Conservation (phyloP, 2,797 vertebrate genomes). For the Aplochiton taeniatus region DNA sequence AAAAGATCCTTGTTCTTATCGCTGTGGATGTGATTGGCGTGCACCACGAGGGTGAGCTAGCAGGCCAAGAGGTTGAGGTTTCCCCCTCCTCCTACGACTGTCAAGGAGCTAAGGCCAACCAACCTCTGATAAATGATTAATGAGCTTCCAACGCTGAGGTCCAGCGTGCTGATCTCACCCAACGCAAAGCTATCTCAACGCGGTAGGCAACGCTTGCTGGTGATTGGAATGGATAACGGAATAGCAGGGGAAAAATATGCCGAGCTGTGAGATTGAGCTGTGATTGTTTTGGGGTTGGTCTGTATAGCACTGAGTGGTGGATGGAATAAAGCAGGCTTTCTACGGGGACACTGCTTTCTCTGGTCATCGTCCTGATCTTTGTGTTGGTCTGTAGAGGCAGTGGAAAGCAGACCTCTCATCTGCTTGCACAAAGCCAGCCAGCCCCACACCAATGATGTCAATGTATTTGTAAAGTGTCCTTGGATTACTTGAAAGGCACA, state of each 20-base stretch:
- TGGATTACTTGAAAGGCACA: no score
- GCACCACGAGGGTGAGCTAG: constrained; percentile 41
- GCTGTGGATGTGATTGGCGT: constrained; percentile 8
- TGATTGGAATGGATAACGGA: not conserved
- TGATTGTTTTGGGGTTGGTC: not conserved
- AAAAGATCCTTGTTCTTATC: no score
- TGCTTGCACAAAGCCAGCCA: no score
- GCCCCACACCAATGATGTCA: no score
- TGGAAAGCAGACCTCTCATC: no score
- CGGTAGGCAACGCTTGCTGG: constrained; percentile 7
- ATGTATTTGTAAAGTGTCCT: no score
- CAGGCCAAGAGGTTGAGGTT: constrained; percentile 54
- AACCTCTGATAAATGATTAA: constrained; percentile 63
- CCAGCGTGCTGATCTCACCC: constrained; percentile 40
- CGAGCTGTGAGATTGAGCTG: constrained; percentile 16
- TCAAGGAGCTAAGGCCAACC: constrained; percentile 44
- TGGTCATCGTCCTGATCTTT: no score
- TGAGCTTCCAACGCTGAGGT: constrained; percentile 51
- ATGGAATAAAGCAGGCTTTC: no score
- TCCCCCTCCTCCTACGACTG: constrained; percentile 58
- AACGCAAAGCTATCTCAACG: constrained; percentile 38
- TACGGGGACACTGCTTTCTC: no score
- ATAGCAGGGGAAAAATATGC: not conserved
- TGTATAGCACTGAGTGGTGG: no score
- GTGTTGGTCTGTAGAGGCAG: no score